phyloP scores from a whole-genome alignment of 1,140 invertebrate species.

The Diabrotica undecimpunctata region DNA sequence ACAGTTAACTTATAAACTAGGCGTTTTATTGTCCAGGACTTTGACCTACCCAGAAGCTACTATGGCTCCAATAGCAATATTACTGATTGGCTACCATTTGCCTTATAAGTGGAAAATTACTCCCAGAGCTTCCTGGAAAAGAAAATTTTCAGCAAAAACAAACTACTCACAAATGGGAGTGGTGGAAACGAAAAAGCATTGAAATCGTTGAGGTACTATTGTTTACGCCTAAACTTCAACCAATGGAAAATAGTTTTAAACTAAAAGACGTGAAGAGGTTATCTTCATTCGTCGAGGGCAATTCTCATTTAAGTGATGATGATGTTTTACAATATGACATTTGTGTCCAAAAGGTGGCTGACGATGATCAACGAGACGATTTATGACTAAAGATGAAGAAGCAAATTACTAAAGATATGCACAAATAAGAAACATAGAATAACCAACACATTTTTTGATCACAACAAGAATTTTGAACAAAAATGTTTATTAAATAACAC shows the following conservation, averaged over 20 bases:
- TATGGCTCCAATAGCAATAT: conserved; percentile 59
- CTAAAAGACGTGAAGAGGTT: conserved; percentile 78
- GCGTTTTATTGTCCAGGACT: conserved; percentile 66
- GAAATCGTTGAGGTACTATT: conserved; percentile 72
- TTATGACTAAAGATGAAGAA: conserved; percentile 10
- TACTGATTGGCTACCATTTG: conserved; percentile 48
- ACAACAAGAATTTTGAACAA: too few relatives aligned
- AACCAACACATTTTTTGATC: too few relatives aligned
- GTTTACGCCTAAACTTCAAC: conserved; percentile 84
- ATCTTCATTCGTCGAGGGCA: conserved; percentile 80
- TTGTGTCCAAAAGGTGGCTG: conserved; percentile 36
- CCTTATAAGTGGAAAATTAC: conserved; percentile 40
- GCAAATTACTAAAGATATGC: too few relatives aligned
- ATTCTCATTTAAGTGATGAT: conserved; percentile 72
- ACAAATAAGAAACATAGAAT: too few relatives aligned
- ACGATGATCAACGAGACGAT: conserved; percentile 36
- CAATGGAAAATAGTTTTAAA: conserved; percentile 79
- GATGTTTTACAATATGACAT: conserved; percentile 74
- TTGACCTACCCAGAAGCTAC: conserved; percentile 68
- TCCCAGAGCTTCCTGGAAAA: conserved; percentile 49
- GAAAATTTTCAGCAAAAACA: conserved; percentile 54
- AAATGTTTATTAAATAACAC: too few relatives aligned
- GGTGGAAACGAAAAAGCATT: conserved; percentile 78
- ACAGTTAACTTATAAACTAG: conserved; percentile 87
- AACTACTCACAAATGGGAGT: conserved; percentile 71